phyloP scores from a whole-genome alignment of 2,797 vertebrate genomes.

The Macrochelys suwanniensis region DNA sequence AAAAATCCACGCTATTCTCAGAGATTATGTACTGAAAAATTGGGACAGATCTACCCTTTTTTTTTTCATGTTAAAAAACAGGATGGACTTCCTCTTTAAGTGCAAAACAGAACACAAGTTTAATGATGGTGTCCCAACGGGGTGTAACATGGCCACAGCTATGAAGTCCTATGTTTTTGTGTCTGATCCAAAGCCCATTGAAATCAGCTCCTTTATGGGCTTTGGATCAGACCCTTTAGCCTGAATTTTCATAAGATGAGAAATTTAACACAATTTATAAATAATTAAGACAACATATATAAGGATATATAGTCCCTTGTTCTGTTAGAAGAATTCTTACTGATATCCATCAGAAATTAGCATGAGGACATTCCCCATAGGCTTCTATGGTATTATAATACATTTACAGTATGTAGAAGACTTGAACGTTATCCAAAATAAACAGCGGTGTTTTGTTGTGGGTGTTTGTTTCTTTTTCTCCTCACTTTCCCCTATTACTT shows the following conservation, averaged over 20 bases:
- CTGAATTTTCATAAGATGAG: not conserved
- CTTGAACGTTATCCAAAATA: not conserved
- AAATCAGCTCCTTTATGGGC: not conserved
- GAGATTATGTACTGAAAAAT: not conserved
- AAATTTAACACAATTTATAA: not conserved
- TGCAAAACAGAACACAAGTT: not conserved
- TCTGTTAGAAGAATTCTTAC: not conserved
- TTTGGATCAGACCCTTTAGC: not conserved
- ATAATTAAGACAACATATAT: not conserved
- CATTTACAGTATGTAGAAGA: not conserved
- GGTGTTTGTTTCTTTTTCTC: not conserved
- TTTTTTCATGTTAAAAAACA: not conserved
- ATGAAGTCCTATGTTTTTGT: no score
- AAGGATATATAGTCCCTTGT: not conserved
- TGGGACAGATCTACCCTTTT: not conserved
- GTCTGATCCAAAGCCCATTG: not conserved
- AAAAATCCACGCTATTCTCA: not conserved
- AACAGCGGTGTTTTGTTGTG: not conserved
- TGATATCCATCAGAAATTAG: fast-evolving
- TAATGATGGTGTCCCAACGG: not conserved
- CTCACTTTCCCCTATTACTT: not conserved
- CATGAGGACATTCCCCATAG: fast-evolving
- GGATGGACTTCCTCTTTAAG: not conserved
- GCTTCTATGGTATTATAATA: not conserved
- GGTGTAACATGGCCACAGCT: not conserved